Conservation (phyloP, 2,113 vertebrate genomes). For the Rhombomys opimus region DNA sequence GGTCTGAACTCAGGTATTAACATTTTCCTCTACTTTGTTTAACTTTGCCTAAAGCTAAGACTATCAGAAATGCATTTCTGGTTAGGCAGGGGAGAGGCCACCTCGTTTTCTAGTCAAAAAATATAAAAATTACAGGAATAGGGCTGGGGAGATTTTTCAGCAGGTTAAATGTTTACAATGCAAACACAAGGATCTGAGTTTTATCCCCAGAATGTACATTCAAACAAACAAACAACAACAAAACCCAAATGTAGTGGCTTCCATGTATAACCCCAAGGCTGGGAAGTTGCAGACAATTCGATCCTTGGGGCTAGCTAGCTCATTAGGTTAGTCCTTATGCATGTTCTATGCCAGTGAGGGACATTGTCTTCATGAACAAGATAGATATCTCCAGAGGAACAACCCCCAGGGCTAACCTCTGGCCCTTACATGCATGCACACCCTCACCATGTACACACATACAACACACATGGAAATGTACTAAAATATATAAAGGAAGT, state of each 20-base stretch:
- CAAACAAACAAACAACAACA: background rate
- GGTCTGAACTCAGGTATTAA: background rate
- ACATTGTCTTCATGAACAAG: background rate
- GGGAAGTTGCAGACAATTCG: background rate
- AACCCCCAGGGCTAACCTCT: background rate
- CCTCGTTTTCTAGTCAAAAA: conserved; percentile 20
- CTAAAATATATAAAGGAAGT: conserved; percentile 14
- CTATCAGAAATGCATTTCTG: conserved; percentile 5
- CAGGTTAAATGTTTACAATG: background rate
- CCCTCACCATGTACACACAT: background rate
- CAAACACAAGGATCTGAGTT: background rate
- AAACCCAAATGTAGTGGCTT: background rate
- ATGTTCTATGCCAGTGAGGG: background rate
- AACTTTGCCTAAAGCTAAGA: conserved; percentile 20
- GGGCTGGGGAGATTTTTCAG: background rate
- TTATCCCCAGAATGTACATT: background rate
- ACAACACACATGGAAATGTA: background rate
- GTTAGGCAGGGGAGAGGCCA: background rate
- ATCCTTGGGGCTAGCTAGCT: background rate
- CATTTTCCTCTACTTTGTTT: background rate
- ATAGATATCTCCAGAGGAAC: background rate
- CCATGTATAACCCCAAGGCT: background rate
- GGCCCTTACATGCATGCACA: background rate
- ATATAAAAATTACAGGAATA: background rate
- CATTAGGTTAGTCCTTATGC: background rate